Evolutionary conservation across 2,113 vertebrate species (phyloP).

Genomic region (Oncorhynchus kisutch): DNA sequence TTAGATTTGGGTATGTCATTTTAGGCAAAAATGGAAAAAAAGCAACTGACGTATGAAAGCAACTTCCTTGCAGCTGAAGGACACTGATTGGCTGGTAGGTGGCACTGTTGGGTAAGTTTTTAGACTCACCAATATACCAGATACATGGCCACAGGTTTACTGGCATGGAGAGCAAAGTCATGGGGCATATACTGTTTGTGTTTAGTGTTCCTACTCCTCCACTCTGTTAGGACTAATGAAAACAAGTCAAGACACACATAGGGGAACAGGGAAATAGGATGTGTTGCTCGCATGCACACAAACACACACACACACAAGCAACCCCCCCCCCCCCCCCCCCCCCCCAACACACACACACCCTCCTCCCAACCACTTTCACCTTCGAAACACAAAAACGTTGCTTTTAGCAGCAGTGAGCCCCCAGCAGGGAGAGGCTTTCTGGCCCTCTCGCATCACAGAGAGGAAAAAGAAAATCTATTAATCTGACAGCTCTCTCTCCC

Average conservation of each 20-base stretch:
- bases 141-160: no score
- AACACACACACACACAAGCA: neutral
- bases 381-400: constrained; percentile 25
- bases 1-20: no score
- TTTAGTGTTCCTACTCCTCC: no score
- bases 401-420: constrained; percentile 23
- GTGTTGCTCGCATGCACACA: neutral
- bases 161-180: no score
- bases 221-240: neutral
- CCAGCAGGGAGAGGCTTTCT: constrained; percentile 18
- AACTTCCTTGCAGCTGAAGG: neutral
- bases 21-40: no score
- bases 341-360: no score
- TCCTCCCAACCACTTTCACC: no score
- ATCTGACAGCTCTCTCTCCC: constrained; percentile 33
- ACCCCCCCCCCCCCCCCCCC: no score
- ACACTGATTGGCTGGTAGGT: neutral
- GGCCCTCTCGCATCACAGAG: neutral
- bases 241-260: neutral
- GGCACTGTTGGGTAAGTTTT: neutral
- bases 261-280: no score
- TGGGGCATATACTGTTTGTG: no score
- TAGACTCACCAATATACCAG: neutral
- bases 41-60: neutral
- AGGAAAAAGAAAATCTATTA: constrained; percentile 25